Conservation (phyloP, 2,113 vertebrate genomes). For the Zeus faber region DNA sequence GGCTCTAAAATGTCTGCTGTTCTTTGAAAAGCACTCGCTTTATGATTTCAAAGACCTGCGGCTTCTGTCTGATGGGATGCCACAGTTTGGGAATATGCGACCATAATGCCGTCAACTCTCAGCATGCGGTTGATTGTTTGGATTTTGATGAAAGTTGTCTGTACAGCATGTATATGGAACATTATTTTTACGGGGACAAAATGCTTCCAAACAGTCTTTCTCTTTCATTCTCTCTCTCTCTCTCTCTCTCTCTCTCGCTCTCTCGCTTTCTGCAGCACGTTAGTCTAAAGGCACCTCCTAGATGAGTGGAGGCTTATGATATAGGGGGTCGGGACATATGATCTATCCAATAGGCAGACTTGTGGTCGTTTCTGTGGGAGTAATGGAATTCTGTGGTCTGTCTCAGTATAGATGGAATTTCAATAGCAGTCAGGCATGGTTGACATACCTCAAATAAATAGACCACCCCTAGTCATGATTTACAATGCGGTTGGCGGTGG, state of each 20-base stretch:
- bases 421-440: slow-evolving; percentile 59
- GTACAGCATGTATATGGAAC: slow-evolving; percentile 9
- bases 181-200: slow-evolving; percentile 28
- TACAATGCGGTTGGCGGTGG: slow-evolving; percentile 52
- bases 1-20: slow-evolving; percentile 33
- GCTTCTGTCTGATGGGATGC: slow-evolving; percentile 25
- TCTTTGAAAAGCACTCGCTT: slow-evolving; percentile 22
- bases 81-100: slow-evolving; percentile 29
- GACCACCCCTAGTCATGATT: slow-evolving; percentile 61
- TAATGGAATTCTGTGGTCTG: slow-evolving; percentile 62
- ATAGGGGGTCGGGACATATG: slow-evolving; percentile 48
- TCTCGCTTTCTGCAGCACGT: slow-evolving; percentile 31
- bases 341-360: slow-evolving; percentile 56
- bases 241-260: slow-evolving; percentile 8
- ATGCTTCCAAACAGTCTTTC: slow-evolving; percentile 13
- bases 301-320: slow-evolving; percentile 30
- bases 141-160: slow-evolving; percentile 5
- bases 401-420: slow-evolving; percentile 58
- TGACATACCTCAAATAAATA: slow-evolving; percentile 59
- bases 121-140: slow-evolving; percentile 7
- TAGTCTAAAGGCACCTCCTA: slow-evolving; percentile 34
- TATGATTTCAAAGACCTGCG: slow-evolving; percentile 32
- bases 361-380: slow-evolving; percentile 63
- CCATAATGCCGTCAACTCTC: slow-evolving; percentile 10
- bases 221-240: neutral